Percentiles rank a stretch among this genome's conserved stretches.
Conservation (phyloP, 2,113 vertebrate genomes). For the Furnarius figulus region DNA sequence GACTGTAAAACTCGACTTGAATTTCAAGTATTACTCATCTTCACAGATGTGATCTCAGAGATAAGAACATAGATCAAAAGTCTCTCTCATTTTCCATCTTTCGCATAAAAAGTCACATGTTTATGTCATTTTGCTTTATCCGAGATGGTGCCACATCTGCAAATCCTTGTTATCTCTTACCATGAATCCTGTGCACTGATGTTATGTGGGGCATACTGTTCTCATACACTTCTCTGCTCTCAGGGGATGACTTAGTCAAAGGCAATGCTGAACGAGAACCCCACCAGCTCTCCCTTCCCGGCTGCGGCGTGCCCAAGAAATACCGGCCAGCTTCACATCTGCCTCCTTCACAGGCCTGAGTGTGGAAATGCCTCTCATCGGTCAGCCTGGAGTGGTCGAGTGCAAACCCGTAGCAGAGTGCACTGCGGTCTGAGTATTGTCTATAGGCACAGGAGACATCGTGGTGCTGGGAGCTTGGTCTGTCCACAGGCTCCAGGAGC, state of each 20-base stretch:
- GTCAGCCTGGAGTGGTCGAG: conserved; percentile 81
- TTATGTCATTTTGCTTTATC: background rate
- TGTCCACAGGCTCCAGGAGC: conserved; percentile 84
- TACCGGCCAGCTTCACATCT: conserved; percentile 92
- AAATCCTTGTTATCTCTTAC: conserved; percentile 73
- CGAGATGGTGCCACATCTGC: background rate
- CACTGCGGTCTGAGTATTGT: conserved; percentile 81
- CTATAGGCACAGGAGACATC: conserved; percentile 88
- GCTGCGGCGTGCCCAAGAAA: conserved; percentile 86
- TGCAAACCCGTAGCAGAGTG: conserved; percentile 85
- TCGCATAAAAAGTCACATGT: background rate
- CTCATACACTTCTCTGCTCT: conserved; percentile 85
- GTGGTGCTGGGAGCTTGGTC: conserved; percentile 76
- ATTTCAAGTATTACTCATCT: background rate
- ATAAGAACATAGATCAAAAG: background rate
- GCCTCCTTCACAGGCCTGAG: conserved; percentile 85
- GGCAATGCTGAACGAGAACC: conserved; percentile 81
- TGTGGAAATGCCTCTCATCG: conserved; percentile 82
- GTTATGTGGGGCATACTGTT: conserved; percentile 85
- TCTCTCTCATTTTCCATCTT: background rate
- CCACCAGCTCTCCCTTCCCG: conserved; percentile 89
- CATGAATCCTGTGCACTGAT: conserved; percentile 85
- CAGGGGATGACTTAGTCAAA: conserved; percentile 83
- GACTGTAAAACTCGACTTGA: background rate
- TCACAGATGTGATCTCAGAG: background rate